phyloP scores from a whole-genome alignment of 2,888 invertebrate genomes.

The Gasteruption jaculator region DNA sequence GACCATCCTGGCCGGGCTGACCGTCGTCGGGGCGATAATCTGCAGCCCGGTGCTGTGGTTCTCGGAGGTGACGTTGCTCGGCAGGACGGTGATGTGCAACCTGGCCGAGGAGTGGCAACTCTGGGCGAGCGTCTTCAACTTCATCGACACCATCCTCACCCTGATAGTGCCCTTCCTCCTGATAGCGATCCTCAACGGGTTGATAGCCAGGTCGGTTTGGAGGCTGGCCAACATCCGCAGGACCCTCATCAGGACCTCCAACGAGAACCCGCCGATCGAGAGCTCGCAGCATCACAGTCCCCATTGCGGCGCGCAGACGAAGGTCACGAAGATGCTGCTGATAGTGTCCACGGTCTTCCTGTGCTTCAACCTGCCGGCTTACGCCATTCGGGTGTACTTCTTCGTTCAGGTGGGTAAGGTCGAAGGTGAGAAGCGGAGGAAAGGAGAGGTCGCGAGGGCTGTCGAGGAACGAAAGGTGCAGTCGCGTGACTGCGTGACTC shows the following conservation, averaged over 20 bases:
- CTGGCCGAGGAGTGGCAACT: slow-evolving; percentile 55
- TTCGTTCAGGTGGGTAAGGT: slow-evolving; percentile 57
- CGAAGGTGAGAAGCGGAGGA: slow-evolving; percentile 1
- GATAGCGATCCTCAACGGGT: slow-evolving; percentile 67
- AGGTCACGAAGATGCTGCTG: slow-evolving; percentile 78
- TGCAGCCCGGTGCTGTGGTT: slow-evolving; percentile 61
- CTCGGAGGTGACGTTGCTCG: slow-evolving; percentile 31
- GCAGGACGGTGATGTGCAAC: slow-evolving; percentile 53
- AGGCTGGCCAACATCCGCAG: slow-evolving; percentile 54
- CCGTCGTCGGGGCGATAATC: slow-evolving; percentile 54
- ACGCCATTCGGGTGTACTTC: slow-evolving; percentile 64
- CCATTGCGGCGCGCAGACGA: slow-evolving; percentile 55
- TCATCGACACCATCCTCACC: slow-evolving; percentile 68
- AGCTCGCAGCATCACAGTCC: slow-evolving; percentile 16
- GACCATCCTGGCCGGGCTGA: slow-evolving; percentile 56
- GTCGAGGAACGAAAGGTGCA: no score
- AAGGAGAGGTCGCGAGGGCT: no score
- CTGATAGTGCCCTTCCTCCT: slow-evolving; percentile 69
- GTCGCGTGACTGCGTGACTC: no score
- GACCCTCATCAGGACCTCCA: slow-evolving; percentile 31
- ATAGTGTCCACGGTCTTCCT: slow-evolving; percentile 78
- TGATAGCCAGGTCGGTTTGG: slow-evolving; percentile 68
- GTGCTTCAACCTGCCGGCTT: slow-evolving; percentile 72
- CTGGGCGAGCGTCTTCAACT: slow-evolving; percentile 63
- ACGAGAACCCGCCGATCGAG: slow-evolving; percentile 19